Conservation (phyloP, 2,888 invertebrate species). For the Epirrhoe alternata region DNA sequence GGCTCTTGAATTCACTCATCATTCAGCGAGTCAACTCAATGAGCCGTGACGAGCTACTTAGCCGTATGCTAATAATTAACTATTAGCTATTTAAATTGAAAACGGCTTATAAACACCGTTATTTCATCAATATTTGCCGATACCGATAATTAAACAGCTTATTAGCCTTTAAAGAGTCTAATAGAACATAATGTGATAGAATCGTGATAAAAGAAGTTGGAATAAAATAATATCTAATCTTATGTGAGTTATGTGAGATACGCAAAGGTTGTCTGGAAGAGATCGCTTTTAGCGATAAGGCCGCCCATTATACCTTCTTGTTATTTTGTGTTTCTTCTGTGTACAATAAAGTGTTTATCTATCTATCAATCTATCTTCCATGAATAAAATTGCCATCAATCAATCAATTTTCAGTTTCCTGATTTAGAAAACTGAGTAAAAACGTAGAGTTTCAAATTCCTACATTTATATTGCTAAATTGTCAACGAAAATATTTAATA, state of each 20-base stretch:
- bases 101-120: not conserved
- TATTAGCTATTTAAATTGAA: not conserved
- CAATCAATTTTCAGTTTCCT: not conserved
- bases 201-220: not conserved
- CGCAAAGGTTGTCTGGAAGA: too few species aligned
- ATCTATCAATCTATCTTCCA: too few species aligned
- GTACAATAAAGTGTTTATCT: too few species aligned
- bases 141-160: conserved; percentile 14
- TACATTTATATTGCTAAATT: conserved; percentile 28
- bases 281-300: too few species aligned
- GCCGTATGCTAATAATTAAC: not conserved
- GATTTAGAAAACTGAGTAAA: not conserved
- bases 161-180: not conserved
- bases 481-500: conserved; percentile 47
- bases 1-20: not conserved
- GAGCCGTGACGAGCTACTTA: not conserved
- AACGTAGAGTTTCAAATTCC: not conserved
- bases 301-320: too few species aligned
- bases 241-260: too few species aligned
- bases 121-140: not conserved
- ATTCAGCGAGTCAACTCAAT: not conserved
- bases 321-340: too few species aligned
- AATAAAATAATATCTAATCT: not conserved
- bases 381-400: too few species aligned
- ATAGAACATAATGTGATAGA: not conserved